Percentiles rank a stretch among this genome's conserved stretches.
Conservation (phyloP, 2,888 invertebrate genomes). For the Synergus itoensis region DNA sequence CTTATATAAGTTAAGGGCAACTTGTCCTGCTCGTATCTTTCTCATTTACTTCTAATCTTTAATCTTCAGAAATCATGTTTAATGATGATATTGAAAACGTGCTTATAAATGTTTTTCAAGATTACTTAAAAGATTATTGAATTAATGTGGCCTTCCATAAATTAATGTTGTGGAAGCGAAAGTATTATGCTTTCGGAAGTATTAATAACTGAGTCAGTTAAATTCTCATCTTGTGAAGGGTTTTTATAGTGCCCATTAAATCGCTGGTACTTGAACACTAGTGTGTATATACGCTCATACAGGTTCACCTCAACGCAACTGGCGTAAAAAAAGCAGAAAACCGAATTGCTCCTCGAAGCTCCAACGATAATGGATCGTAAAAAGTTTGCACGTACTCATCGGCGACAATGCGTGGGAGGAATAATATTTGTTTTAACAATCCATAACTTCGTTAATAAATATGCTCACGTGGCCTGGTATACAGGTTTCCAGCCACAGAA, state of each 20-base stretch:
- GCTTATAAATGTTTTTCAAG: background rate
- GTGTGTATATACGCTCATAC: background rate
- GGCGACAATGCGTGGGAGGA: slow-evolving; percentile 32
- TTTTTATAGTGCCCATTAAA: background rate
- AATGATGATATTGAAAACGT: too few relatives aligned
- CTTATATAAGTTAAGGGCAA: background rate
- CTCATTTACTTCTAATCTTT: background rate
- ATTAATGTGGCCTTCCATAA: background rate
- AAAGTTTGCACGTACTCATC: slow-evolving; percentile 33
- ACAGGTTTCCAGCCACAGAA: slow-evolving; percentile 11
- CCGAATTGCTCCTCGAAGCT: slow-evolving; percentile 18
- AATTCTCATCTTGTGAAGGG: background rate
- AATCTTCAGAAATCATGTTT: background rate
- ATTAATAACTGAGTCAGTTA: background rate
- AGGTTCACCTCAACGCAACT: background rate
- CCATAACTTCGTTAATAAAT: slow-evolving; percentile 30
- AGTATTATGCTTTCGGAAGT: background rate
- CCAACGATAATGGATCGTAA: slow-evolving; percentile 34
- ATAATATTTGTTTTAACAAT: slow-evolving; percentile 37
- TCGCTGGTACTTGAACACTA: background rate
- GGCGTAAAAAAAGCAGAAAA: slow-evolving; percentile 23
- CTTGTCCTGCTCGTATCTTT: background rate
- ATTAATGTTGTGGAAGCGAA: background rate
- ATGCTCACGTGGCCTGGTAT: slow-evolving; percentile 7
- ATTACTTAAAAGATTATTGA: background rate